Percentiles rank a stretch among this genome's conserved stretches.
These are phyloP conservation scores for Polymixis flavicincta DNA, from an alignment of 2,888 invertebrate species.

Conservation along the genomic window DNA sequence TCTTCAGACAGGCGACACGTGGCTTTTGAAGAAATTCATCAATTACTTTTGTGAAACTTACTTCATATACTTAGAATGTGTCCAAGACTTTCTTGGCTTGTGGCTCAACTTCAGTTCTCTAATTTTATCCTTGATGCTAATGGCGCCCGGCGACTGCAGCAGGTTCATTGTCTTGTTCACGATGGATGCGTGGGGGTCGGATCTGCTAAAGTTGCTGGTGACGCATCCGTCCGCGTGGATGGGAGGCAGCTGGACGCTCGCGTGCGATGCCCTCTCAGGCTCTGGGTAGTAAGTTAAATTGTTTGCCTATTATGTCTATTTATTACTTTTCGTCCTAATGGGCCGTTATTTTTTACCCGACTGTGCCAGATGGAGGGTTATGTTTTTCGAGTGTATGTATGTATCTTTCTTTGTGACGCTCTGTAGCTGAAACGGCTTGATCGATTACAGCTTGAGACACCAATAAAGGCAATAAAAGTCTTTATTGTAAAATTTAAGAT, in stretches of 20 bases:
- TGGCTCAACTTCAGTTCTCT: conserved; percentile 79
- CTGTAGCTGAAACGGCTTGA: no score
- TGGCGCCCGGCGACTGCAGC: conserved; percentile 62
- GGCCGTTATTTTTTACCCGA: conserved; percentile 4
- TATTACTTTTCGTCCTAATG: neutral
- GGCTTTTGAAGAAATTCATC: neutral
- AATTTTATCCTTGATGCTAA: conserved; percentile 82
- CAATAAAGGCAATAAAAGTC: no score
- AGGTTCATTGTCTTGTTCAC: conserved; percentile 25
- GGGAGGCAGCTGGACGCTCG: conserved; percentile 77
- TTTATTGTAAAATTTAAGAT: no score
- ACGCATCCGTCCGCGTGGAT: conserved; percentile 76
- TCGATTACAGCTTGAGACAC: no score
- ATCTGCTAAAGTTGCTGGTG: conserved; percentile 59
- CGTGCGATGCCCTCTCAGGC: conserved; percentile 32
- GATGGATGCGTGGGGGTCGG: conserved; percentile 32
- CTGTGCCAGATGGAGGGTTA: no score
- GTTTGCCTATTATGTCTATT: neutral
- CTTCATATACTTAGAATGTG: conserved; percentile 57
- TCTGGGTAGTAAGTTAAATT: conserved; percentile 32
- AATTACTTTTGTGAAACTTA: conserved; percentile 43
- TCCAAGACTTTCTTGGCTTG: conserved; percentile 51
- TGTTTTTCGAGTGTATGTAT: no score
- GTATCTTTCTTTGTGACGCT: no score
- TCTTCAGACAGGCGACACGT: neutral